Evolutionary conservation across 1,140 invertebrate genomes (phyloP).

Genomic region (Bombus impatiens): DNA sequence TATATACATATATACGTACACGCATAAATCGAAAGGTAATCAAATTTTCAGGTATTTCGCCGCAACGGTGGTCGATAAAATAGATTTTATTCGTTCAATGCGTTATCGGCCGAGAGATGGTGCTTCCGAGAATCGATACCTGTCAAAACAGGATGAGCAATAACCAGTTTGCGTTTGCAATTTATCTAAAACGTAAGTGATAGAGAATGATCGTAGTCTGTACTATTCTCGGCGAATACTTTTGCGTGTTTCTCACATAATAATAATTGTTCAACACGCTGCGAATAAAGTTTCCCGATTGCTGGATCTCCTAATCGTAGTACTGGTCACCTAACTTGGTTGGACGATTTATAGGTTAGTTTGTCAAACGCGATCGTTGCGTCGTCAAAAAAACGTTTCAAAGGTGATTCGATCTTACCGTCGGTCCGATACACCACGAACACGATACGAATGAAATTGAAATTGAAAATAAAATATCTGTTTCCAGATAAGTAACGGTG

Average conservation of each 20-base stretch:
- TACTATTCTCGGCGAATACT: too few species aligned
- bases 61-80: too few species aligned
- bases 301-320: too few species aligned
- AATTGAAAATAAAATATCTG: neutral
- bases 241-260: neutral
- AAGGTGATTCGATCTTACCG: neutral
- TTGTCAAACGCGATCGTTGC: neutral
- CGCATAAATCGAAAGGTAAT: too few species aligned
- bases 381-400: neutral
- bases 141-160: neutral
- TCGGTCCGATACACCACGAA: too few species aligned
- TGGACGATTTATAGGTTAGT: neutral
- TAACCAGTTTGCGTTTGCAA: neutral
- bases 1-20: neutral
- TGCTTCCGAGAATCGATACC: neutral
- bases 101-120: neutral
- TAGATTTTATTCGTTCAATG: too few species aligned
- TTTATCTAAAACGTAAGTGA: neutral
- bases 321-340: too few species aligned
- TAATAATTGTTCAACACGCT: fast-evolving
- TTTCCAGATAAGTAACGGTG: neutral
- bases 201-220: neutral
- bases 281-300: neutral
- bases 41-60: too few species aligned
- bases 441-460: neutral